Percentiles rank a stretch among this genome's conserved stretches.
These are phyloP conservation scores for Sesia apiformis DNA, from an alignment of 2,888 invertebrate species.

Conservation along the genomic window DNA sequence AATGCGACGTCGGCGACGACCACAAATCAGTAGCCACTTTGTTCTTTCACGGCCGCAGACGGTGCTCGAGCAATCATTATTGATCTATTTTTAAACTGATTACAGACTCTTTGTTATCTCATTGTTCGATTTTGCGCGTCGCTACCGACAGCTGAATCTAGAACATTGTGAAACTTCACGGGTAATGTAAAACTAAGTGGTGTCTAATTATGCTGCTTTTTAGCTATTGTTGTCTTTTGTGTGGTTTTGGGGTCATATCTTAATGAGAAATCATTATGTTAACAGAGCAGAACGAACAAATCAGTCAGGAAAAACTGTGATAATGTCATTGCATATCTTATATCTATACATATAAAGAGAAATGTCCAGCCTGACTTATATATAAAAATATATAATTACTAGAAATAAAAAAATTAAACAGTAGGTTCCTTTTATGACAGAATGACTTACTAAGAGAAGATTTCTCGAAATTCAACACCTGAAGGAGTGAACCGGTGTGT, in stretches of 20 bases:
- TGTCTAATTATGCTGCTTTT: slow-evolving; percentile 21
- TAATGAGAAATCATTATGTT: too few species aligned
- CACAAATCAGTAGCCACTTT: slow-evolving; percentile 68
- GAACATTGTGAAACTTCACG: slow-evolving; percentile 34
- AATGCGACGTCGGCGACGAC: slow-evolving; percentile 37
- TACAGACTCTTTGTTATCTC: slow-evolving; percentile 38
- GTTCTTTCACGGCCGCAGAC: slow-evolving; percentile 52
- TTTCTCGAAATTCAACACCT: too few species aligned
- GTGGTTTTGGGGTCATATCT: background rate
- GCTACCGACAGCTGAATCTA: slow-evolving; percentile 20
- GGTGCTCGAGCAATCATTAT: slow-evolving; percentile 32
- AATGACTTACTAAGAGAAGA: too few species aligned
- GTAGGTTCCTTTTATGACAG: too few species aligned
- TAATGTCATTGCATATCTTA: too few species aligned
- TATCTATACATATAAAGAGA: too few species aligned
- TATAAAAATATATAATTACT: too few species aligned
- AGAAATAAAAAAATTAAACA: too few species aligned
- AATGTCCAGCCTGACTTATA: too few species aligned
- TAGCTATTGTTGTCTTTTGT: background rate
- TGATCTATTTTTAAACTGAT: slow-evolving; percentile 54
- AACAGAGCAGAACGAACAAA: too few species aligned
- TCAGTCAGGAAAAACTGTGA: too few species aligned
- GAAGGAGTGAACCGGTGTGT: too few species aligned
- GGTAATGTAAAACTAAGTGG: slow-evolving; percentile 43
- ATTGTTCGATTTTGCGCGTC: slow-evolving; percentile 37